Percentiles rank a stretch among this genome's conserved stretches.
Evolutionary conservation across 2,888 invertebrate species (phyloP).

Genomic region (Caenorhabditis sulstoni): DNA sequence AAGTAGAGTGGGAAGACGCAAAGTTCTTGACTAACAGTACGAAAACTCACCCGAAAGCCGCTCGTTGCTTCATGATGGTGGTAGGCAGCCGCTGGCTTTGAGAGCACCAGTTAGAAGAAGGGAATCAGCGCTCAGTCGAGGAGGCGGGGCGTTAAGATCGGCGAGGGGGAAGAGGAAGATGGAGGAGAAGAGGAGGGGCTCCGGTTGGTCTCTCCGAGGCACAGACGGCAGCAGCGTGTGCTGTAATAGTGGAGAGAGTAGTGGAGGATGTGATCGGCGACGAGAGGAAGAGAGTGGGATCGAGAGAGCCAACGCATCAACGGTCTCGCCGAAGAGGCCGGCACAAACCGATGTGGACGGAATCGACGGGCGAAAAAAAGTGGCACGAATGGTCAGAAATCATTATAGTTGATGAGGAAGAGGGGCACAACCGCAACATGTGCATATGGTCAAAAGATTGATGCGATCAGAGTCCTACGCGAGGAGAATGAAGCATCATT

Average conservation of each 20-base stretch:
- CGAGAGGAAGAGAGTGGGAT: slow-evolving; percentile 10
- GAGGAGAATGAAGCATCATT: slow-evolving; percentile 5
- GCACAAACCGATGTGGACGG: slow-evolving; percentile 12
- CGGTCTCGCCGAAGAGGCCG: slow-evolving; percentile 8
- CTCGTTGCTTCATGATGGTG: slow-evolving; percentile 63
- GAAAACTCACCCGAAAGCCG: slow-evolving; percentile 57
- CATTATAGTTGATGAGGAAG: too few relatives aligned
- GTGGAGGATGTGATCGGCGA: background rate
- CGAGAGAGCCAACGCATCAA: slow-evolving; percentile 30
- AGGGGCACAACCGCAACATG: slow-evolving; percentile 25
- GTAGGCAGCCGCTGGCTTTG: slow-evolving; percentile 60
- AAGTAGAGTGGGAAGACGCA: too few relatives aligned
- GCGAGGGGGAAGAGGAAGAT: slow-evolving; percentile 4
- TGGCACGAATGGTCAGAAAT: slow-evolving; percentile 18
- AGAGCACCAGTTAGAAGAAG: slow-evolving; percentile 60
- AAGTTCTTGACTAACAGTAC: too few relatives aligned
- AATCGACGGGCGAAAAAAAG: slow-evolving; percentile 22
- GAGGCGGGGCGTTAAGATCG: slow-evolving; percentile 43
- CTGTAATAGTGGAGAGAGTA: slow-evolving; percentile 45
- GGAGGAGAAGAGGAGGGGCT: slow-evolving; percentile 39
- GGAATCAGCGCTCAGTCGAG: slow-evolving; percentile 41
- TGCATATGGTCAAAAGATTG: slow-evolving; percentile 46
- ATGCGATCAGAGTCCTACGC: background rate
- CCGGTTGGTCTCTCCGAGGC: slow-evolving; percentile 34
- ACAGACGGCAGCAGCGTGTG: slow-evolving; percentile 44